Evolutionary conservation across 2,113 vertebrate species (phyloP).

Genomic region (Neotoma lepida): DNA sequence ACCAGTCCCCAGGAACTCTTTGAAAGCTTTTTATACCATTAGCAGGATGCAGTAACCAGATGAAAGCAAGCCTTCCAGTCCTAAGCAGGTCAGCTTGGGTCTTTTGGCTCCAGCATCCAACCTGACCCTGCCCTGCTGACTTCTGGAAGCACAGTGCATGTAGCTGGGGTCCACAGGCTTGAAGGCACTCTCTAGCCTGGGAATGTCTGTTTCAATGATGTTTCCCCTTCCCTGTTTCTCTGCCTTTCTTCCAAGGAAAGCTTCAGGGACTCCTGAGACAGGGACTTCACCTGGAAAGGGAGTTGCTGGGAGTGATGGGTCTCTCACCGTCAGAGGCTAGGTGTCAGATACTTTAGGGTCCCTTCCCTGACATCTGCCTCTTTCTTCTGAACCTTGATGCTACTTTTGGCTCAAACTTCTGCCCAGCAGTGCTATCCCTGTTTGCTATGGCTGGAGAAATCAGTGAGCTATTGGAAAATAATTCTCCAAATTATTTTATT

Average conservation of each 20-base stretch:
- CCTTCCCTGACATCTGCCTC: fast-evolving
- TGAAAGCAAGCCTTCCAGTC: not conserved
- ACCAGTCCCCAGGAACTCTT: not conserved
- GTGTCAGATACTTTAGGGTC: not conserved
- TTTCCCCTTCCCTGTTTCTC: not conserved
- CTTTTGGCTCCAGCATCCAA: not conserved
- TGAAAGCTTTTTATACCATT: not conserved
- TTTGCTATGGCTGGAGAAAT: not conserved
- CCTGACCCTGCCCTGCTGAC: not conserved
- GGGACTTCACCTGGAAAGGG: not conserved
- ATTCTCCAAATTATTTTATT: not conserved
- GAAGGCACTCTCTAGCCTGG: fast-evolving
- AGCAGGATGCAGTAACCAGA: not conserved
- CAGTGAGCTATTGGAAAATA: not conserved
- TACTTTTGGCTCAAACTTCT: not conserved
- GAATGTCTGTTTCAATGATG: too few species aligned
- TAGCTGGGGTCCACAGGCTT: fast-evolving
- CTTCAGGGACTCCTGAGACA: not conserved
- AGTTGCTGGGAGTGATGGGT: not conserved
- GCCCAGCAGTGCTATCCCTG: fast-evolving
- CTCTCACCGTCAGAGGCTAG: not conserved
- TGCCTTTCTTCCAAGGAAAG: not conserved
- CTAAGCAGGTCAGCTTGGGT: not conserved
- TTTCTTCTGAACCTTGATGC: not conserved
- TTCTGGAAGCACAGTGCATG: not conserved